A percentile compares a stretch with the other conserved stretches of the same genome.
Evolutionary conservation across 1,140 invertebrate genomes (phyloP).

Genomic region (Olivierus martensii): DNA sequence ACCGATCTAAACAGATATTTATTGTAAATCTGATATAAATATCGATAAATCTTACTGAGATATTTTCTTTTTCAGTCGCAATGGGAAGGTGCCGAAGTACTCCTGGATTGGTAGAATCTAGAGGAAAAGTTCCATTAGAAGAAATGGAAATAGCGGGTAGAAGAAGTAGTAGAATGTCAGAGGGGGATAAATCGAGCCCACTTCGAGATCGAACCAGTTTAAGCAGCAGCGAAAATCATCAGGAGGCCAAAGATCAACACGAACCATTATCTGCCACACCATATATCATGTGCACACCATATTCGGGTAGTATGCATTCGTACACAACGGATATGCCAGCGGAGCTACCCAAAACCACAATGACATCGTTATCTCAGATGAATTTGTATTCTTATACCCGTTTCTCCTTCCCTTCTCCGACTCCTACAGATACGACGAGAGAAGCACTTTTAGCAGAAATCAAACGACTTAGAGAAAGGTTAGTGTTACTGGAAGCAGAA

Average conservation of each 20-base stretch:
- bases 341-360: not conserved
- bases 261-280: not conserved
- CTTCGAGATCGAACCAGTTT: not conserved
- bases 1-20: no score
- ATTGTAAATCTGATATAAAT: no score
- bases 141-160: constrained; percentile 30
- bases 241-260: not conserved
- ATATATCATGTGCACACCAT: not conserved
- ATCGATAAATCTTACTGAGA: no score
- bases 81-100: constrained; percentile 67
- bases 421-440: constrained; percentile 29
- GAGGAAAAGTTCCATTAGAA: constrained; percentile 69
- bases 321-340: not conserved
- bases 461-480: constrained; percentile 69
- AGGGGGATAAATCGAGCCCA: not conserved
- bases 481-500: constrained; percentile 79
- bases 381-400: not conserved
- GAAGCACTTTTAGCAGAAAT: constrained; percentile 80
- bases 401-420: not conserved
- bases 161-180: constrained; percentile 2
- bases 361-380: no score
- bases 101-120: not conserved
- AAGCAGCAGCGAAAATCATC: not conserved
- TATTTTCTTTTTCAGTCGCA: constrained; percentile 55
- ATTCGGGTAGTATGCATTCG: not conserved